Conservation (phyloP, 2,113 vertebrate species). For the Microtus richardsoni region DNA sequence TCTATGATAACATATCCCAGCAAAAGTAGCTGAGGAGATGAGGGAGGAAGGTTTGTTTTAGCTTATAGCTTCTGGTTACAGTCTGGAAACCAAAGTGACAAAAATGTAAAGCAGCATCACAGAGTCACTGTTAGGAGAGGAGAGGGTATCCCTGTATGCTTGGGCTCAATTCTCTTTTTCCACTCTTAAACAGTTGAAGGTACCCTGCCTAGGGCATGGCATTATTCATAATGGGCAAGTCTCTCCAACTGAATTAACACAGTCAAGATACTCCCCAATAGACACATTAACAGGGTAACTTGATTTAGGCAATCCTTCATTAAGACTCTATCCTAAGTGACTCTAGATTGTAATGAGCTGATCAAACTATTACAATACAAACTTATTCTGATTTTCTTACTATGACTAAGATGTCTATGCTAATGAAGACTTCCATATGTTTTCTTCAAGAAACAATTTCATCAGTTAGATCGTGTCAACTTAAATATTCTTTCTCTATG, state of each 20-base stretch:
- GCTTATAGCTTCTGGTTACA: neutral
- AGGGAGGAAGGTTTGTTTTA: neutral
- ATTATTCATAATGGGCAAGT: neutral
- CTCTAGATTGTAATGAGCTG: neutral
- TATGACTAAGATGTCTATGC: neutral
- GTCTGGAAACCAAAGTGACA: neutral
- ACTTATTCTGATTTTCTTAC: neutral
- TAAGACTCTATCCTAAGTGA: neutral
- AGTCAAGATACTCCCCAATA: neutral
- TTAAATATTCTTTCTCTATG: conserved; percentile 10
- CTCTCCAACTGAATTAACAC: neutral
- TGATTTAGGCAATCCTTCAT: neutral
- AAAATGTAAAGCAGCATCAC: neutral
- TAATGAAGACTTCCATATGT: neutral
- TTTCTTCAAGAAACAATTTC: neutral
- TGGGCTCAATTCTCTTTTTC: neutral
- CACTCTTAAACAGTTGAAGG: neutral
- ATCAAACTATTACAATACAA: neutral
- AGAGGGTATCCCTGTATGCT: neutral
- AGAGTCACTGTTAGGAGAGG: too few species aligned
- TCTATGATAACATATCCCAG: neutral
- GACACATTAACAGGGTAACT: neutral
- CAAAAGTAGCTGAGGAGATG: neutral
- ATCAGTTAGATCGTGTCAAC: neutral
- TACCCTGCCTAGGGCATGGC: neutral